These are phyloP conservation scores for Ophioninae sp. DNA, from an alignment of 2,888 invertebrate species.

Conservation along the genomic window DNA sequence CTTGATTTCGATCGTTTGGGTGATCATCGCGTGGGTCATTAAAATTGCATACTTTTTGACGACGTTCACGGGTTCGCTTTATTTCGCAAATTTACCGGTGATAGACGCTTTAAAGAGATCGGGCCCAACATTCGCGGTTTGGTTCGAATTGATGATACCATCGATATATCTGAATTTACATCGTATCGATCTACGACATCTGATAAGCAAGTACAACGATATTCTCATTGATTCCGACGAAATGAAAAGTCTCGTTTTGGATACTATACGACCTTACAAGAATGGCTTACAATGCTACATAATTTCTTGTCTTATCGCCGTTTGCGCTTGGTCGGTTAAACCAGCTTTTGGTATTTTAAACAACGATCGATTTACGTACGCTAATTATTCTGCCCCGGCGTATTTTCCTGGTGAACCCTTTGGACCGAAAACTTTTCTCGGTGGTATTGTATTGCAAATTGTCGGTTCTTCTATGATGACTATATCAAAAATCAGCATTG, in stretches of 20 bases:
- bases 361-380: constrained; percentile 62
- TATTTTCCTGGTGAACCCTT: constrained; percentile 64
- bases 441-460: too few species aligned
- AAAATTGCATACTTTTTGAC: constrained; percentile 30
- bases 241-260: constrained; percentile 30
- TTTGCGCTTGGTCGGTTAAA: constrained; percentile 56
- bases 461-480: too few species aligned
- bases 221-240: constrained; percentile 51
- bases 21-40: constrained; percentile 57
- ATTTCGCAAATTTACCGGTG: constrained; percentile 50
- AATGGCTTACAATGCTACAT: constrained; percentile 65
- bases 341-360: constrained; percentile 55
- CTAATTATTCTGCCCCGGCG: constrained; percentile 65
- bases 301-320: constrained; percentile 33
- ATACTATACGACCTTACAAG: constrained; percentile 57
- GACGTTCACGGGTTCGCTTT: constrained; percentile 34
- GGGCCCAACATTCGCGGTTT: constrained; percentile 59
- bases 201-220: constrained; percentile 63
- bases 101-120: constrained; percentile 53
- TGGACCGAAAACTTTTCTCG: constrained; percentile 51
- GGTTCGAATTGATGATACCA: constrained; percentile 59
- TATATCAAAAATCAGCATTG: too few species aligned
- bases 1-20: background rate
- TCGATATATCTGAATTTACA: constrained; percentile 59
- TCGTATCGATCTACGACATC: constrained; percentile 46